Evolutionary conservation across 30 jellyfish, hydroid and myxozoan genomes (phyloP), one percentile per base, ranked within the genome.

Genomic region (Aurelia sp.): DNA sequence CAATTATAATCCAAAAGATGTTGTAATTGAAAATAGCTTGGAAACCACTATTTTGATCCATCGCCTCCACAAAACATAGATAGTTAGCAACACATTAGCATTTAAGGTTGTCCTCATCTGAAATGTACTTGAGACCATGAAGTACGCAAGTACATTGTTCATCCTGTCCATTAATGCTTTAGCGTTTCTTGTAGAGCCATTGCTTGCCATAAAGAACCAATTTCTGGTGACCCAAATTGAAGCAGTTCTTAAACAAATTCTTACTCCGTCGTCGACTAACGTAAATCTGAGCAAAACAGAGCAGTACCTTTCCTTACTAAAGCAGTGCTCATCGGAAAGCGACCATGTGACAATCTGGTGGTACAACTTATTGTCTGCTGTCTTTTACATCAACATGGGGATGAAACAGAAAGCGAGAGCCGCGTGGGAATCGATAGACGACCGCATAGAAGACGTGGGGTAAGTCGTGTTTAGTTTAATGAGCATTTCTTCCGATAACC

Each of bases 351-450:
- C 72, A 52, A 17, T 16, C 8, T 70, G 84, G 79, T 82, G 92
- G 92, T 64, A 70, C 51, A 67, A 71, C 59, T 31, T 82, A 72
- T 24, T 82, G 22, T 21, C 80, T 13, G 71, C 85, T 4, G 81
- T 70, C 27, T 82, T 82, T 62, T 82, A 82, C 53, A 69, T 70
- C 5, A 78, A 76, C 35, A 60, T 62, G 22, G 92, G 86, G 11
- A 82, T 82, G 86, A 70, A 70, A 16, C 63, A 72, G 9, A 82
- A 82, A 53, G 92, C 92, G 31, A 68, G 74, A 30, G 76, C 61
- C 13, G 71, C 86, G 5, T 82, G 92, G 92, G 75, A 82, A 21
- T 11, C 85, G 22, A 50, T 60, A 30, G 22, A 57, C 22, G 86
- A 75, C 16, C 15, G 31, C 24, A 53, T 35, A 4, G 90, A 48